These are phyloP conservation scores for Aelia acuminata DNA, from an alignment of 2,888 invertebrate genomes.

Conservation along the genomic window DNA sequence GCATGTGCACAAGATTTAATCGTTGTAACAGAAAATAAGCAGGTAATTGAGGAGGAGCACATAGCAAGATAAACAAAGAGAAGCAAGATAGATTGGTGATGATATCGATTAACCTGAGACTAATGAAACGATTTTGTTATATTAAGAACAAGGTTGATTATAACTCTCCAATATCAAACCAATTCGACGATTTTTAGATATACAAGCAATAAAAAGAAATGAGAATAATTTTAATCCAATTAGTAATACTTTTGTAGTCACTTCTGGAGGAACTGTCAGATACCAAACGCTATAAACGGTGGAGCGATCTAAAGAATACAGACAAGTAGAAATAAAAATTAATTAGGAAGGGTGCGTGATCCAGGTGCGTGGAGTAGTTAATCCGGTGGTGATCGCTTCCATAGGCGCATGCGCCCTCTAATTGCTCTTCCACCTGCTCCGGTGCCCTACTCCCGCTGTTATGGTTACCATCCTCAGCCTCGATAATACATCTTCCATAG, in stretches of 20 bases:
- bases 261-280: not conserved
- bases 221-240: not conserved
- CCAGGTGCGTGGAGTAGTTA: not conserved
- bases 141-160: too few relatives aligned
- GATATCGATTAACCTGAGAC: too few relatives aligned
- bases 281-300: not conserved
- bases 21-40: too few relatives aligned
- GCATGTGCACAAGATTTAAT: too few relatives aligned
- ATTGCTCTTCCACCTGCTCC: not conserved
- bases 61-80: too few relatives aligned
- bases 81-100: too few relatives aligned
- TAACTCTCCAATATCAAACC: not conserved
- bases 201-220: not conserved
- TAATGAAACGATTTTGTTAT: too few relatives aligned
- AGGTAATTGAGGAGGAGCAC: too few relatives aligned
- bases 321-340: constrained; percentile 3
- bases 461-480: not conserved
- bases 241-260: not conserved
- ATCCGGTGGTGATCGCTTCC: constrained; percentile 1
- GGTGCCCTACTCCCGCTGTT: not conserved
- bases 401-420: not conserved
- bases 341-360: not conserved
- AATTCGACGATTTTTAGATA: not conserved
- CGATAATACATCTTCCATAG: not conserved
- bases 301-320: not conserved